Evolutionary conservation across 2,113 vertebrate genomes (phyloP), one percentile per base, ranked within the genome.

Genomic region (Austrofundulus limnaeus): DNA sequence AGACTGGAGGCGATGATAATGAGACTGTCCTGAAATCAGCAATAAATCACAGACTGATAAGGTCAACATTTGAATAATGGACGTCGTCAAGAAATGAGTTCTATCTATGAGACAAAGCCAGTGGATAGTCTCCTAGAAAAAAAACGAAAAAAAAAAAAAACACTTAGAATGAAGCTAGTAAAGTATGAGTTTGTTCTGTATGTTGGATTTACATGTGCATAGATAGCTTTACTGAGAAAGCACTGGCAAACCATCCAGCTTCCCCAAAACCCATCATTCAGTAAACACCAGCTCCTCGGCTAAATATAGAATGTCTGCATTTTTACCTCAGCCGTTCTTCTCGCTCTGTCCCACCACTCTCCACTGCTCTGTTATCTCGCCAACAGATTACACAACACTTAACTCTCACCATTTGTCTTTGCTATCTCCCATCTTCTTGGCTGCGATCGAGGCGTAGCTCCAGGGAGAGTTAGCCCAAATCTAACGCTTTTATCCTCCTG

Each of bases 11-110:
- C 45, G 52, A 50, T 49, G 76, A 72, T 82, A 71, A 84, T 77
- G 61, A 77, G 19, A 68, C 46, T 69, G 70, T 72, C 47, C 55
- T 17, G 42, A 20, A 82, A 72, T 66, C 57, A 58, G 72, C 61
- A 48, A 80, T 85, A 87, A 84, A 86, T 83, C 85, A 73, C 61
- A 63, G 14, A 17, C 48, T 72, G 75, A 87, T 87, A 87, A 88
- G 86, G 86, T 90, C 83, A 85, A 46, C 42, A 43, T 15, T 66
- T 74, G 85, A 87, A 81, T 81, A 87, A 87, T 82, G 80, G 82
- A 65, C 68, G 70, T 68, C 53, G 70, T 80, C 79, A 81, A 76
- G 80, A 68, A 54, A 75, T 75, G 80, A 80, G 55, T 56, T 50
- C 58, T 72, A 70, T 70, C 72, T 58, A 39, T 9, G 43, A 71